Evolutionary conservation across 2,797 vertebrate species (phyloP).

Genomic region (Cynodonichthys magdalenae): DNA sequence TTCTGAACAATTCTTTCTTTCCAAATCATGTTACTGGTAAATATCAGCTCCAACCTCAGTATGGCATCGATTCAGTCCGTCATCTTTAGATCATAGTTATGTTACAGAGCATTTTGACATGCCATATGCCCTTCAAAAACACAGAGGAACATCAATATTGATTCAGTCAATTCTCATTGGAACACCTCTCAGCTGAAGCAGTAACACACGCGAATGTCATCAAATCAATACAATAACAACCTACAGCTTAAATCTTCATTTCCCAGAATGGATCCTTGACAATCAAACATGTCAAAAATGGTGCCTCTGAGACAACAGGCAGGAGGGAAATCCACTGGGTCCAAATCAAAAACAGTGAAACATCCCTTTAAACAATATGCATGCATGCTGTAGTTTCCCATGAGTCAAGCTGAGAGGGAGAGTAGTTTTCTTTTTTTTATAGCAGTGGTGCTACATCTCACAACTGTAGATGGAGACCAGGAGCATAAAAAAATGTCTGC

Average conservation of each 20-base stretch:
- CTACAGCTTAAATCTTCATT: constrained; percentile 8
- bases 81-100: not conserved
- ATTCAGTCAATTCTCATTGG: constrained; percentile 14
- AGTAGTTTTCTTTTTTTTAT: too few relatives aligned
- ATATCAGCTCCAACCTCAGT: not conserved
- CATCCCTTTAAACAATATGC: too few relatives aligned
- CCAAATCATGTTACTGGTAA: not conserved
- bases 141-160: constrained; percentile 3
- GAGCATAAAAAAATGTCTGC: too few relatives aligned
- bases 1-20: not conserved
- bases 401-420: too few relatives aligned
- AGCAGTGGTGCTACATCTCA: too few relatives aligned
- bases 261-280: not conserved
- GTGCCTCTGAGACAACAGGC: not conserved
- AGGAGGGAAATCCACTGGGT: not conserved
- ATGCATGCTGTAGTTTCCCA: too few relatives aligned
- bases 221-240: constrained; percentile 9
- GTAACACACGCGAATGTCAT: constrained; percentile 5
- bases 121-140: not conserved
- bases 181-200: constrained; percentile 4
- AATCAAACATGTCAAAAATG: constrained; percentile 1
- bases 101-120: constrained; percentile 5
- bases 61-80: not conserved
- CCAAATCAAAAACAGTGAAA: not conserved
- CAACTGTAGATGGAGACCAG: too few relatives aligned